phyloP scores from a whole-genome alignment of 2,113 vertebrate species.

The Mugil cephalus region DNA sequence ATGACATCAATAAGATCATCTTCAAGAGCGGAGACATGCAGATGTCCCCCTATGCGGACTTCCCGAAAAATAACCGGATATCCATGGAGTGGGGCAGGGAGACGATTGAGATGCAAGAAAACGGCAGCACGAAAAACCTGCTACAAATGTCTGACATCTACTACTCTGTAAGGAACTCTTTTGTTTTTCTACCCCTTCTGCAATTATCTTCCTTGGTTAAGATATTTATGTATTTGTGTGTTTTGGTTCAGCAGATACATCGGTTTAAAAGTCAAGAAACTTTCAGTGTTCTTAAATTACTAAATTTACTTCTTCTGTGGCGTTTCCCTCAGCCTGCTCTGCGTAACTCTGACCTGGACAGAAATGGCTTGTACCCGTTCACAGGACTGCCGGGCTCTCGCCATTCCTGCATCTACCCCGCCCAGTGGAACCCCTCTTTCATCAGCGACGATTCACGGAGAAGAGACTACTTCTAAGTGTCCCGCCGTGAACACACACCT shows the following conservation, averaged over 20 bases:
- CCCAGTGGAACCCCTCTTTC: conserved; percentile 97
- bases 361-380: conserved; percentile 94
- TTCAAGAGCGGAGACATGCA: conserved; percentile 98
- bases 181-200: background rate
- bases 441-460: conserved; percentile 95
- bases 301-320: conserved; percentile 19
- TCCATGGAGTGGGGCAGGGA: conserved; percentile 96
- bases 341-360: conserved; percentile 94
- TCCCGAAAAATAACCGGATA: conserved; percentile 91
- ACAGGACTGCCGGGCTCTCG: conserved; percentile 94
- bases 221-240: background rate
- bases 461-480: conserved; percentile 94
- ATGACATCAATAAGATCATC: conserved; percentile 98
- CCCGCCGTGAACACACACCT: background rate
- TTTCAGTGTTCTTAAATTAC: background rate
- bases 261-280: too few relatives aligned
- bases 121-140: conserved; percentile 98
- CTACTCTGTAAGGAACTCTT: conserved; percentile 88
- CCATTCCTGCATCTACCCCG: conserved; percentile 97
- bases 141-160: conserved; percentile 98
- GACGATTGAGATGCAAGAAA: conserved; percentile 99
- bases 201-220: background rate
- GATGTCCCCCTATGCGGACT: conserved; percentile 96
- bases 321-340: conserved; percentile 83
- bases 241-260: background rate